Base-by-base conservation (phyloP, 1,140 invertebrate species). In the Ganaspis sp. region DNA sequence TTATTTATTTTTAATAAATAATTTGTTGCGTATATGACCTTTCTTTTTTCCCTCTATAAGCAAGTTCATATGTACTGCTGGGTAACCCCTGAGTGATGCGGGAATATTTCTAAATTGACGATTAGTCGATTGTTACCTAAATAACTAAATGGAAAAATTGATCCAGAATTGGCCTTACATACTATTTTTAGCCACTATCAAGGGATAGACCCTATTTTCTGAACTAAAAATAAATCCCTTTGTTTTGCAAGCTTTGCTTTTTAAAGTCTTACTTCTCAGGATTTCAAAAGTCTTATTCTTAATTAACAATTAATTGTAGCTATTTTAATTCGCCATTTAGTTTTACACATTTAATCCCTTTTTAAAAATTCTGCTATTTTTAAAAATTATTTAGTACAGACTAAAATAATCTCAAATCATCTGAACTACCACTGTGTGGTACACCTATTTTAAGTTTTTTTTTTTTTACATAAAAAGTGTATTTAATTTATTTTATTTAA, bases 101-200 rank as follows among this genome's bases (percentile, higher is more conserved):
- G 84, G 87, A 90, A 90, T 89, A 88, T 89, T 88, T 90, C 86
- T 89, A 89, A 90, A 91, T 89, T 90, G 89, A 80, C 87, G 85
- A 81, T 88, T 83, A 82, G 85, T 84, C 87, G 88, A 89, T 90
- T 90, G 87, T 89, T 87, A 90, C 87, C 88, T 90, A 89, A 91
- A 90, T 90, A 89, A 86, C 84, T 90, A 87, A 88, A 91, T 91
- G 84, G 85, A 86, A 89, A 90, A 89, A 91, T 91, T 90, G 90
- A 84, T 83, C 77, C 77, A 85, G 87, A 86, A 91, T 90, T 91
- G 88, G 87, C 83, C 87, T 89, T 88, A 89, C 81, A 37, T 69
- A 83, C 79, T 91, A 91, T 91, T 90, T 90, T 90, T 90, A 91
- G 86, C 81, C 58, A 70, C 45, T 79, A 79, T 80, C 82, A 87